Evolutionary conservation across 2,888 invertebrate genomes (phyloP), one percentile per base, ranked within the genome.

Genomic region (Silvanus unidentatus): DNA sequence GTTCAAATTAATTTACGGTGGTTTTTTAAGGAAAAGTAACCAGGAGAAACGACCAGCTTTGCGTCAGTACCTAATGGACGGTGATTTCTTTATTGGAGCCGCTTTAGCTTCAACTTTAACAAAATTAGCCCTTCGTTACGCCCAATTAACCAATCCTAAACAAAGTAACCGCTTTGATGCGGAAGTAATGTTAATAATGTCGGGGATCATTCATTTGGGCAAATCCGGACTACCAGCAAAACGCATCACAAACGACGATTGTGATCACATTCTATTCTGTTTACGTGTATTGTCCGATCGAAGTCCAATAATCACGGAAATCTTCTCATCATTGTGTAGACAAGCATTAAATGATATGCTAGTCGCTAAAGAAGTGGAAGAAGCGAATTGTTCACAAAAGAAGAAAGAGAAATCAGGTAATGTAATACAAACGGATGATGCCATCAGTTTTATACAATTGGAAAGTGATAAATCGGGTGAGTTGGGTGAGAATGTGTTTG

Each of bases 51-150:
- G 88, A 40, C 92, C 92, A 11, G 84, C 89, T 5, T 73, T 97
- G 45, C 80, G 93, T 29, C 83, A 87, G 56, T 95, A 94, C 65
- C 78, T 99, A 63, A 83, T 93, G 77, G 87, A 89, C 54, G 97
- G 97, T 1, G 95, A 99, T 65, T 95, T 95, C 73, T 99, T 96
- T 73, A 88, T 97, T 49, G 95, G 89, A 1, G 94, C 97, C 10
- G 85, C 94, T 34, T 75, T 98, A 13, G 89, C 93, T 35, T 90
- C 95, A 1, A 90, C 93, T 22, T 76, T 99, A 41, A 85, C 91
- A 32, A 98, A 98, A 74, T 73, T 99, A 60, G 88, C 93, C 1
- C 77, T 98, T 39, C 76, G 86, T 44, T 88, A 80, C 62, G 73
- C 77, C 12, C 69, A 75, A 15, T 59, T 79, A 36, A 72, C 73